These are phyloP conservation scores for Pseudorasbora parva DNA, from an alignment of 2,113 vertebrate species.

Conservation along the genomic window DNA sequence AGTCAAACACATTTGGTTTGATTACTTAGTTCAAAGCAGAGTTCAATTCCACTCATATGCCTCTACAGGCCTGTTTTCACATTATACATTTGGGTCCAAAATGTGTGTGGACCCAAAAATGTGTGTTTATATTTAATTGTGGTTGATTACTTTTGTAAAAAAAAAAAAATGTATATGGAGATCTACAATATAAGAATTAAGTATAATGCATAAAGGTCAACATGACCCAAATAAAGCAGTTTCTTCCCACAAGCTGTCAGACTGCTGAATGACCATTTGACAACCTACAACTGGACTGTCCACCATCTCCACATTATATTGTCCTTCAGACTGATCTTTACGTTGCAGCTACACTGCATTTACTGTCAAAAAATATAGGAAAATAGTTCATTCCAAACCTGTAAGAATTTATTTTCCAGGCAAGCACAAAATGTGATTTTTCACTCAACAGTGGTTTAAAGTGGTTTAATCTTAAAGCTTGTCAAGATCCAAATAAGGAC, in stretches of 20 bases:
- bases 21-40: not conserved
- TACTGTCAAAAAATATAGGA: not conserved
- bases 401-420: not conserved
- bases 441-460: not conserved
- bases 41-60: not conserved
- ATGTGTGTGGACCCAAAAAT: too few relatives aligned
- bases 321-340: not conserved
- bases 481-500: not conserved
- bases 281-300: not conserved
- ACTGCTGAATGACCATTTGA: not conserved
- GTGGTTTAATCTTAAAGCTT: not conserved
- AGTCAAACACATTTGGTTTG: conserved; percentile 1
- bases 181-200: not conserved
- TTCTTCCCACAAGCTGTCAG: not conserved
- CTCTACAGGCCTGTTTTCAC: not conserved
- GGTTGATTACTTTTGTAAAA: not conserved
- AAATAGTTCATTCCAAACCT: not conserved
- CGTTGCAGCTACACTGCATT: not conserved
- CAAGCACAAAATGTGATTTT: not conserved
- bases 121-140: not conserved
- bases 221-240: not conserved
- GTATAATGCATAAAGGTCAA: not conserved
- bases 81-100: not conserved
- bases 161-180: not conserved
- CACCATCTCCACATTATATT: conserved; percentile 15